Evolutionary conservation across 2,888 invertebrate species (phyloP).

Genomic region (Mesorhabditis sp.): DNA sequence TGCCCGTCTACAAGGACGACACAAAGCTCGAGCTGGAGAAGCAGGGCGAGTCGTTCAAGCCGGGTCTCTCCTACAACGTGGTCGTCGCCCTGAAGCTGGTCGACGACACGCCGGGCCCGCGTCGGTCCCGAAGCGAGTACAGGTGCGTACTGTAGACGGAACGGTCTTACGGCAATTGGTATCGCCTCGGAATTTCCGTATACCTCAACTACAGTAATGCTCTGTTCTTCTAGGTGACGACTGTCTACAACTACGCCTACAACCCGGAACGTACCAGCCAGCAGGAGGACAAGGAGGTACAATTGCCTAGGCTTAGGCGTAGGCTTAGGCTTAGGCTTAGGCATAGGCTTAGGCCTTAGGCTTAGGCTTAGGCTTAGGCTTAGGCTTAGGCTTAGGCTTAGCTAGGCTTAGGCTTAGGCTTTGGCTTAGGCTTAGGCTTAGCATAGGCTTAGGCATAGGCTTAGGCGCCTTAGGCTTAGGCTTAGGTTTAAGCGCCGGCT

Average conservation of each 20-base stretch:
- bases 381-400: too few relatives aligned
- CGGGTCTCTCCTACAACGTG: slow-evolving; percentile 78
- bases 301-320: too few relatives aligned
- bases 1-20: slow-evolving; percentile 75
- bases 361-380: too few relatives aligned
- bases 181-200: too few relatives aligned
- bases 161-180: too few relatives aligned
- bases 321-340: too few relatives aligned
- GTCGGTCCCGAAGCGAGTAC: slow-evolving; percentile 46
- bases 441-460: too few relatives aligned
- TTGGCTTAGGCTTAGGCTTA: too few relatives aligned
- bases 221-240: slow-evolving; percentile 36
- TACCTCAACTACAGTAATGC: background rate
- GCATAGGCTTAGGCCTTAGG: too few relatives aligned
- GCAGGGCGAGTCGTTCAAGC: slow-evolving; percentile 82
- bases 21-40: slow-evolving; percentile 75
- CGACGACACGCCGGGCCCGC: slow-evolving; percentile 52
- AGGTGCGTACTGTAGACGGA: slow-evolving; percentile 16
- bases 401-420: too few relatives aligned
- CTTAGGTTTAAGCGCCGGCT: too few relatives aligned
- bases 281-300: slow-evolving; percentile 52
- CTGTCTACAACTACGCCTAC: slow-evolving; percentile 55
- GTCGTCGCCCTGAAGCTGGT: slow-evolving; percentile 62
- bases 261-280: slow-evolving; percentile 34
- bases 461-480: too few relatives aligned